phyloP scores from a whole-genome alignment of 1,140 invertebrate species.

The Anagrus nilaparvatae region DNA sequence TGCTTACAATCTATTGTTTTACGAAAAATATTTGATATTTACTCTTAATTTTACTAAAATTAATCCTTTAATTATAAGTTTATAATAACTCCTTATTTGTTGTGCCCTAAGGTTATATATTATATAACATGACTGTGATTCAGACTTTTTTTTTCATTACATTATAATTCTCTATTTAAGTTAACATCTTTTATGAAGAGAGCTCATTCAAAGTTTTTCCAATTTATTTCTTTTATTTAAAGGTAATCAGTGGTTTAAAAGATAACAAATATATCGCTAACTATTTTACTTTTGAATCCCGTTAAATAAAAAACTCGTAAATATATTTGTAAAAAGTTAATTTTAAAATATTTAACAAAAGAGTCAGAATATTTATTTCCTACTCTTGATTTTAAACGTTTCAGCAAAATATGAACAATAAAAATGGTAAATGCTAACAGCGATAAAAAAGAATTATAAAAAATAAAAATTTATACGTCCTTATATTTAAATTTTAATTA shows the following conservation, averaged over 20 bases:
- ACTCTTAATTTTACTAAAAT: constrained; percentile 5
- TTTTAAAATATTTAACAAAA: constrained; percentile 7
- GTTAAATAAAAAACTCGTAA: constrained; percentile 6
- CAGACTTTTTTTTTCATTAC: constrained; percentile 10
- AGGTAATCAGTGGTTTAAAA: no score
- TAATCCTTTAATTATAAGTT: constrained; percentile 5
- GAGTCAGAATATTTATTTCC: not conserved
- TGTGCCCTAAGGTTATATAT: constrained; percentile 5
- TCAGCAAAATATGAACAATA: not conserved
- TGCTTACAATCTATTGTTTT: constrained; percentile 17
- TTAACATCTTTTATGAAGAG: constrained; percentile 7
- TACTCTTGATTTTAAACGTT: constrained; percentile 1
- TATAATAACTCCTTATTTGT: not conserved
- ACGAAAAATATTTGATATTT: constrained; percentile 15
- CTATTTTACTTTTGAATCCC: constrained; percentile 1
- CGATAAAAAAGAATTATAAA: no score
- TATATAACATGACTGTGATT: constrained; percentile 14
- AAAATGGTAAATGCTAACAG: no score
- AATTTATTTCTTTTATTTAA: not conserved
- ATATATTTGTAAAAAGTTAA: constrained; percentile 4
- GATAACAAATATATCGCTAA: no score
- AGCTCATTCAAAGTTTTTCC: constrained; percentile 9
- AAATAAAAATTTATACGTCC: no score
- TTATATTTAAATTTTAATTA: no score
- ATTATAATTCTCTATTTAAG: constrained; percentile 12